Evolutionary conservation across 2,888 invertebrate genomes (phyloP).

Genomic region (Hydrotaea cyrtoneurina): DNA sequence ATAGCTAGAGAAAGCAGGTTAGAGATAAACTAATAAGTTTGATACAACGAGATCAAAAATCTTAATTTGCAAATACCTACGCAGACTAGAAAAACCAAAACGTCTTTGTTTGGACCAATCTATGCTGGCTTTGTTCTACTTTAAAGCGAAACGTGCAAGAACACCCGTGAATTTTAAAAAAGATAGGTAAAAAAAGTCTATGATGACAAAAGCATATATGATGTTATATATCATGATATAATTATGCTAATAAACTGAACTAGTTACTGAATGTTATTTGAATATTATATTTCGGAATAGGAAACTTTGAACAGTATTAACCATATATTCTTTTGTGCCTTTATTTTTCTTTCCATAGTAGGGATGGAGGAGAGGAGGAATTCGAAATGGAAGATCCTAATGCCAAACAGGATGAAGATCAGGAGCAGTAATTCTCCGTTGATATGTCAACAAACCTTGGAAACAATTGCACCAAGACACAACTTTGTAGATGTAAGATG

Average conservation of each 20-base stretch:
- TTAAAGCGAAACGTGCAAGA: not conserved
- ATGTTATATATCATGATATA: constrained; percentile 27
- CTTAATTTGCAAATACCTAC: not conserved
- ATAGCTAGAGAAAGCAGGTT: too few relatives aligned
- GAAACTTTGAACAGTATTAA: constrained; percentile 15
- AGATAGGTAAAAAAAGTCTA: not conserved
- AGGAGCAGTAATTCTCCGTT: not conserved
- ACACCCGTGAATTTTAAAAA: not conserved
- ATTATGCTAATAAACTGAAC: not conserved
- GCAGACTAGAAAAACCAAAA: not conserved
- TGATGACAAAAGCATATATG: constrained; percentile 26
- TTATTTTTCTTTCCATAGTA: constrained; percentile 21
- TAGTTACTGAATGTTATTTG: not conserved
- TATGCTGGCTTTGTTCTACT: not conserved
- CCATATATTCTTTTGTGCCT: not conserved
- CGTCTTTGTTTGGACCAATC: too few relatives aligned
- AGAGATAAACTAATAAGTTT: too few relatives aligned
- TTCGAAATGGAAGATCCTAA: constrained; percentile 32
- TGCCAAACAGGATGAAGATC: not conserved
- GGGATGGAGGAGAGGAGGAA: constrained; percentile 5
- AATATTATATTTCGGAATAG: constrained; percentile 3
- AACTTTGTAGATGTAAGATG: not conserved
- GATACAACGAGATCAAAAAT: too few relatives aligned
- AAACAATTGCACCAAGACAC: not conserved
- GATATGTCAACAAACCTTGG: too few relatives aligned